These are phyloP conservation scores for Stenchaetothrips biformis DNA, from an alignment of 2,888 invertebrate genomes.

Conservation along the genomic window DNA sequence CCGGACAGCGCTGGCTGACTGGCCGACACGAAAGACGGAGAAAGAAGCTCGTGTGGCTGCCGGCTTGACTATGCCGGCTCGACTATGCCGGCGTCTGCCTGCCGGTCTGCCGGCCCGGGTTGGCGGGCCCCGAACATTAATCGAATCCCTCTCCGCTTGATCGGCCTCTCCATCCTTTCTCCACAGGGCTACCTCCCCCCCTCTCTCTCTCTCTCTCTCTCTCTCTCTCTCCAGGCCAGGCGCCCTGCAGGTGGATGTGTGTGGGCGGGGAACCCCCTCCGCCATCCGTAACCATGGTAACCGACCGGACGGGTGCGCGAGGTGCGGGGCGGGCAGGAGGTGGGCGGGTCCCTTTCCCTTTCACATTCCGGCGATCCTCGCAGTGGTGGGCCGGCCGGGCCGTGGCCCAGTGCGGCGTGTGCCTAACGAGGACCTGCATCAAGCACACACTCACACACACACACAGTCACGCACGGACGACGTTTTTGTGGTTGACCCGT, in stretches of 20 bases:
- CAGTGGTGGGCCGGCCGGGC: neutral
- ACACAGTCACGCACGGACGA: no score
- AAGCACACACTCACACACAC: no score
- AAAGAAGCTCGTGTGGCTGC: neutral
- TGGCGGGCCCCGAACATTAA: neutral
- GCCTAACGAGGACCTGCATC: neutral
- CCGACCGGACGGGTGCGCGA: no score
- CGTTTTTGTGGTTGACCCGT: no score
- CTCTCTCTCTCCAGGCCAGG: neutral
- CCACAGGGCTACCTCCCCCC: neutral
- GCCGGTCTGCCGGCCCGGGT: neutral
- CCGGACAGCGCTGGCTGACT: neutral
- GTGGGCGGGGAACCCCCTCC: no score
- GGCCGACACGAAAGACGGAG: neutral
- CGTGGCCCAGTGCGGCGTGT: neutral
- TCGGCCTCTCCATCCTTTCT: neutral
- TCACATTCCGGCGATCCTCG: neutral
- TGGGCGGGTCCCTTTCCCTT: slow-evolving; percentile 3
- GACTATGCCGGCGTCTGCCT: neutral
- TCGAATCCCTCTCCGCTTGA: neutral
- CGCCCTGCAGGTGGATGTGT: no score
- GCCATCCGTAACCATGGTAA: no score
- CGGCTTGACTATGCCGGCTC: neutral
- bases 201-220: neutral
- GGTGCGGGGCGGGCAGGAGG: neutral